Base-by-base conservation (phyloP, 1,140 invertebrate species). In the Arion vulgaris region DNA sequence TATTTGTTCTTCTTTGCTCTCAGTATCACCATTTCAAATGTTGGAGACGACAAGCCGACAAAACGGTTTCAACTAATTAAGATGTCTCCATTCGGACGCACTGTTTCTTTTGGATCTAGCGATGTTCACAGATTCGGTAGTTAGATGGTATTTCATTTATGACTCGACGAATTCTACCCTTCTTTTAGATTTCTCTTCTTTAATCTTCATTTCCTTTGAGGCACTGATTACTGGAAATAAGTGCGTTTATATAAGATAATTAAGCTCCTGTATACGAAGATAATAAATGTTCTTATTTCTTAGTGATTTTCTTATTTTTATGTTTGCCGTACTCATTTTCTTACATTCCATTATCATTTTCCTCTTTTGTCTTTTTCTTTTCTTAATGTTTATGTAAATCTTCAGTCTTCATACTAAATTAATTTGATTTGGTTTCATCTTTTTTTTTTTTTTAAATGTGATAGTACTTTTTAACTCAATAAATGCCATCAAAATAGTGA, bases 201-300 rank as follows among this genome's bases (percentile, higher is more conserved):
- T 78, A 38, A 62, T 45, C 36, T 4, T 41, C 39, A 36, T 36
- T 78, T 34, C n/a, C 76, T 78, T 78, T 62, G 76, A 62, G 76
- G 76, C 1, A 1, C 7, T 41, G 57, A 66, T 78, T 66, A 34
- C 23, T 36, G 28, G 32, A 17, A 75, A 51, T 75, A 23, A 51
- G 73, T 66, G 34, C 5, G 36, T 78, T 36, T 62, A 2, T 38
- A 36, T n/a, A n/a, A n/a, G n/a, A n/a, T n/a, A n/a, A n/a, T 38
- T 78, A 13, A 13, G 19, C 32, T 62, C 23, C 32, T 28, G 28
- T 53, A 76, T 17, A 53, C 32, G 2, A 53, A 53, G 41, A 53
- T 76, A 49, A 76, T 53, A 41, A 34, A 76, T 15, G 49, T 17
- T n/a, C 7, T 76, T 51, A 76, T 51, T 51, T 51, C 26, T 76